A percentile compares a stretch with the other conserved stretches of the same genome.
Conservation (phyloP, 1,140 invertebrate species). For the Leptopilina clavipes region DNA sequence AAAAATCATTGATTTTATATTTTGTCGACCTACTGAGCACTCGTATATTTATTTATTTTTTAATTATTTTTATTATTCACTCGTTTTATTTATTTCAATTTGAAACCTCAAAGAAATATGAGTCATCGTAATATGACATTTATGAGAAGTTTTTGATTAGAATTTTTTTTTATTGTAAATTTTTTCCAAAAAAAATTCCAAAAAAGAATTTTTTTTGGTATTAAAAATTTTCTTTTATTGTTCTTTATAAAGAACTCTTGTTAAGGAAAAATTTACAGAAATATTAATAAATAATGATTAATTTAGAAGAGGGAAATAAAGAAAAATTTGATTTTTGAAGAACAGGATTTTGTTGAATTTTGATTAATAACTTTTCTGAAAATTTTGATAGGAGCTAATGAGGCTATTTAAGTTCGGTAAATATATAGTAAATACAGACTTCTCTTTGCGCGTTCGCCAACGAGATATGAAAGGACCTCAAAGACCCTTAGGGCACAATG, state of each 20-base stretch:
- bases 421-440: conserved; percentile 25
- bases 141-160: background rate
- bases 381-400: conserved; percentile 16
- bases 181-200: background rate
- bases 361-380: conserved; percentile 12
- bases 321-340: too few relatives aligned
- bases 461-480: background rate
- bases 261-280: too few relatives aligned
- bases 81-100: conserved; percentile 25
- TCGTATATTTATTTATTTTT: background rate
- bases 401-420: conserved; percentile 9
- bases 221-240: too few relatives aligned
- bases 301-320: too few relatives aligned
- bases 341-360: background rate
- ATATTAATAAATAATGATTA: too few relatives aligned
- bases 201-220: background rate
- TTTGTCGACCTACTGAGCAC: background rate
- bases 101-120: background rate
- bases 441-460: conserved; percentile 2
- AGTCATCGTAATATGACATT: background rate
- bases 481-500: conserved; percentile 11
- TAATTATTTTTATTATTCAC: background rate
- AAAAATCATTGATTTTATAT: background rate
- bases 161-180: background rate
- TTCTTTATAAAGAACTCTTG: too few relatives aligned